Percentiles rank a stretch among this genome's conserved stretches.
These are phyloP conservation scores for Madoqua kirkii DNA, from an alignment of 2,113 vertebrate genomes.

Conservation along the genomic window DNA sequence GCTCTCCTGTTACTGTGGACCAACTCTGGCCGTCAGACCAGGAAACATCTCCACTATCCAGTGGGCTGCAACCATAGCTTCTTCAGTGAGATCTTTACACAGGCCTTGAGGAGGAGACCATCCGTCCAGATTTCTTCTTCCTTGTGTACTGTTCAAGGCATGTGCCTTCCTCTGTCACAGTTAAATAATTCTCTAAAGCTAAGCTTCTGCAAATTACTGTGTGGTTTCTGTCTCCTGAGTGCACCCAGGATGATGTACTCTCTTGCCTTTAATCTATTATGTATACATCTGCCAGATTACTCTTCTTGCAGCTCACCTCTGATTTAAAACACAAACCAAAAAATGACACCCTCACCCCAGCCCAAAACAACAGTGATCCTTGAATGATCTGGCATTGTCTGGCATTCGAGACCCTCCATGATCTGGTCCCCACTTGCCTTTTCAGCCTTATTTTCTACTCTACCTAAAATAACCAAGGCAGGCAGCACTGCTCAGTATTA, in stretches of 20 bases:
- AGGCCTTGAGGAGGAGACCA: not conserved
- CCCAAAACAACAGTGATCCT: not conserved
- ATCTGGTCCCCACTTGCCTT: not conserved
- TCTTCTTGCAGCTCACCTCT: not conserved
- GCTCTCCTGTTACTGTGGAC: not conserved
- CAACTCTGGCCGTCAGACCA: not conserved
- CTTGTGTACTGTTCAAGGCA: not conserved
- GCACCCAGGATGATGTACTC: not conserved
- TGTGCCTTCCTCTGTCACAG: not conserved
- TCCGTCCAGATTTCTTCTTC: not conserved
- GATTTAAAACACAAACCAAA: constrained; percentile 1
- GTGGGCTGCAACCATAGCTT: not conserved
- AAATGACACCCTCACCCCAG: not conserved
- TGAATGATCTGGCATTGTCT: not conserved
- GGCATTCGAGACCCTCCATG: not conserved
- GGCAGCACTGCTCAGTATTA: not conserved
- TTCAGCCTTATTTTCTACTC: not conserved
- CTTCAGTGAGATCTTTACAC: not conserved
- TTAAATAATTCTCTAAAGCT: not conserved
- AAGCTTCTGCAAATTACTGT: not conserved
- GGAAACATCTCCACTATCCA: not conserved
- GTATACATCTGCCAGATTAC: not conserved
- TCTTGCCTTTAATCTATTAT: not conserved
- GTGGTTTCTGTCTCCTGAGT: not conserved
- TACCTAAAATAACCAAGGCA: not conserved